Percentiles rank a stretch among this genome's conserved stretches.
Evolutionary conservation across 2,797 vertebrate genomes (phyloP).

Genomic region (Phalloptychus januarius): DNA sequence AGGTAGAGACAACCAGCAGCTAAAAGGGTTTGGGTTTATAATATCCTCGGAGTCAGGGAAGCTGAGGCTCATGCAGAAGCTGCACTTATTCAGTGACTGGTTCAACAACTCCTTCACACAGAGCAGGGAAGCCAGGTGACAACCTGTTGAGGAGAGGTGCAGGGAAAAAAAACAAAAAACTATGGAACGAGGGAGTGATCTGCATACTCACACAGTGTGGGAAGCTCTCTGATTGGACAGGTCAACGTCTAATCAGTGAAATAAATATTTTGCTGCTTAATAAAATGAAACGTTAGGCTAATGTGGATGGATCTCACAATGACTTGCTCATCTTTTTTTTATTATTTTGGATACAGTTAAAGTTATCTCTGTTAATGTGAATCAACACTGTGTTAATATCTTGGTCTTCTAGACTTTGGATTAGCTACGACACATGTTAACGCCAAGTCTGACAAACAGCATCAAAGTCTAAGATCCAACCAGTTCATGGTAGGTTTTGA

Average conservation of each 20-base stretch:
- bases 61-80: neutral
- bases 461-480: neutral
- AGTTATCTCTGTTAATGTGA: neutral
- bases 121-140: neutral
- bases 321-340: neutral
- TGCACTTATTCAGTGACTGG: neutral
- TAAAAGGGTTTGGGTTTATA: slow-evolving; percentile 9
- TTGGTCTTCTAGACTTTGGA: neutral
- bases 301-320: neutral
- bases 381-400: neutral
- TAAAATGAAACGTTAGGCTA: neutral
- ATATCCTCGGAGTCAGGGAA: neutral
- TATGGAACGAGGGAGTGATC: neutral
- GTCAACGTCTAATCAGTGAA: neutral
- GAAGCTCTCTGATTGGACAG: neutral
- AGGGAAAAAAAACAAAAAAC: neutral
- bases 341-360: neutral
- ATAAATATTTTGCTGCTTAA: neutral
- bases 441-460: neutral
- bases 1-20: neutral
- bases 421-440: slow-evolving; percentile 1
- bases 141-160: neutral
- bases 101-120: neutral
- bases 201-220: neutral
- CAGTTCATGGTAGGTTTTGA: neutral